A percentile compares a stretch with the other conserved stretches of the same genome.
Conservation (phyloP, 2,888 invertebrate species). For the Rapana venosa region DNA sequence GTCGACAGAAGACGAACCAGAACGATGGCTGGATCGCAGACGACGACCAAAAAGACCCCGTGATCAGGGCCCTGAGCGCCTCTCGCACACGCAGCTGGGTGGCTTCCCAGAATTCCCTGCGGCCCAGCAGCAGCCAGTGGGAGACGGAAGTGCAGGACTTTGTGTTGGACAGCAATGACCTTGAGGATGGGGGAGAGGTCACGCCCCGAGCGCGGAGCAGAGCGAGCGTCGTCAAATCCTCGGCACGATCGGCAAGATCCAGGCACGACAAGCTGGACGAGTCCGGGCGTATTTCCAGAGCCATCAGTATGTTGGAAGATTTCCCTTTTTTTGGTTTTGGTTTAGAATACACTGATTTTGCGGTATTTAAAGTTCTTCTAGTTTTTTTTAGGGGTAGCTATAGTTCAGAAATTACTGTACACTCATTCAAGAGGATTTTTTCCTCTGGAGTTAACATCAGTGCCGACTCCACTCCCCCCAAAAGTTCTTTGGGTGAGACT, state of each 20-base stretch:
- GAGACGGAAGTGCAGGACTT: slow-evolving; percentile 52
- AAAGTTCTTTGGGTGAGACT: too few species aligned
- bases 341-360: too few species aligned
- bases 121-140: slow-evolving; percentile 50
- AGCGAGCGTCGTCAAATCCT: neutral
- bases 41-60: slow-evolving; percentile 5
- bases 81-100: slow-evolving; percentile 36
- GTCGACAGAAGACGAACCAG: neutral
- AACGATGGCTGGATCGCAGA: slow-evolving; percentile 4
- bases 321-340: too few species aligned
- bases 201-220: neutral
- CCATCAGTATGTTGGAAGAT: neutral
- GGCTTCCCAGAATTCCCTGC: slow-evolving; percentile 42
- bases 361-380: too few species aligned
- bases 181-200: slow-evolving; percentile 8
- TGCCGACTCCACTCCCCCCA: too few species aligned
- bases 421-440: too few species aligned
- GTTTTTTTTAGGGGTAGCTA: too few species aligned
- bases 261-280: slow-evolving; percentile 20
- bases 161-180: slow-evolving; percentile 23
- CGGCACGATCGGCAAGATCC: neutral
- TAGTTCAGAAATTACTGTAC: too few species aligned
- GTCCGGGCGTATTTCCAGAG: slow-evolving; percentile 53
- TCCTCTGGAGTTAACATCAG: too few species aligned
- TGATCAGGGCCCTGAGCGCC: neutral